phyloP scores from a whole-genome alignment of 1,140 invertebrate genomes.

The Drosophila cardini region DNA sequence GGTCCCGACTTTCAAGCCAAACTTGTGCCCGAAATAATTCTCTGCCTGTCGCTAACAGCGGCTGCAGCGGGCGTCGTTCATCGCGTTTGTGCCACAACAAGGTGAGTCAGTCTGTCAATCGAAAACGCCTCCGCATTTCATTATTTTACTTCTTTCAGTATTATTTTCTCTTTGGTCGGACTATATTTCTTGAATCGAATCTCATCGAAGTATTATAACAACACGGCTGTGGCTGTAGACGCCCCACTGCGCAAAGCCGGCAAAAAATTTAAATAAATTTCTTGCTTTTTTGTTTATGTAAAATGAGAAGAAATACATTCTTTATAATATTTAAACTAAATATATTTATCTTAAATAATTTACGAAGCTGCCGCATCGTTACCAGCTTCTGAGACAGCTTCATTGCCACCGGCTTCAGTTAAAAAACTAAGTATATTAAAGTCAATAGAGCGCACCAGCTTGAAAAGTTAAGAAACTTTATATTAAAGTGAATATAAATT shows the following conservation, averaged over 20 bases:
- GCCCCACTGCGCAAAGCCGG: slow-evolving; percentile 49
- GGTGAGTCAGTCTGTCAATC: slow-evolving; percentile 43
- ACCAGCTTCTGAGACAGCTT: slow-evolving; percentile 51
- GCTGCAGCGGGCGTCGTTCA: slow-evolving; percentile 77
- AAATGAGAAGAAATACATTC: slow-evolving; percentile 3
- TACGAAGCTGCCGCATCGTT: slow-evolving; percentile 28
- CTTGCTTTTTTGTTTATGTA: background rate
- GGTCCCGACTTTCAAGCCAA: slow-evolving; percentile 81
- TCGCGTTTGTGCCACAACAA: slow-evolving; percentile 83
- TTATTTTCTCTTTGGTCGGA: slow-evolving; percentile 76
- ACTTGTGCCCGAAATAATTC: slow-evolving; percentile 79
- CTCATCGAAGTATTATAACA: slow-evolving; percentile 76
- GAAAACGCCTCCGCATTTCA: background rate
- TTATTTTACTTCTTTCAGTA: slow-evolving; percentile 41
- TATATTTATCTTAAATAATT: background rate
- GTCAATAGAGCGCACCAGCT: slow-evolving; percentile 60
- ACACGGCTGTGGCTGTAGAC: slow-evolving; percentile 45
- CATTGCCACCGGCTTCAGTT: slow-evolving; percentile 38
- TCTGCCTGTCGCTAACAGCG: slow-evolving; percentile 72
- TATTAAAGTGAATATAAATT: background rate
- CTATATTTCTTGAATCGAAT: slow-evolving; percentile 82
- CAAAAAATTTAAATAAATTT: slow-evolving; percentile 65
- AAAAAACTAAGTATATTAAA: slow-evolving; percentile 55
- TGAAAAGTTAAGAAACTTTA: slow-evolving; percentile 2
- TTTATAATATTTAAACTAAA: slow-evolving; percentile 10